These are phyloP conservation scores for Delichon dasypus DNA, from an alignment of 2,797 vertebrate genomes.

Conservation along the genomic window DNA sequence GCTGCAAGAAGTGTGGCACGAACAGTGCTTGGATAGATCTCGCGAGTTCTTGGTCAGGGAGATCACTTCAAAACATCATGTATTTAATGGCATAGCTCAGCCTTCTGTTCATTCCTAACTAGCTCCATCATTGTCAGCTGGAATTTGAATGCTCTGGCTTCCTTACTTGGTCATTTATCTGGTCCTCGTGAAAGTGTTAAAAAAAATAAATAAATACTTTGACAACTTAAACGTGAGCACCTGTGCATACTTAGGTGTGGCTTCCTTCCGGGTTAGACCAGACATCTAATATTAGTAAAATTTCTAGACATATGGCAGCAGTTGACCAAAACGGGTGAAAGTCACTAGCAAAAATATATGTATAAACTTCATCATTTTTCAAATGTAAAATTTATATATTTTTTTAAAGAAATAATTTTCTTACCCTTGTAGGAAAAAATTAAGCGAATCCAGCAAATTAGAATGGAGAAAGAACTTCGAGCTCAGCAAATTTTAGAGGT, in stretches of 20 bases:
- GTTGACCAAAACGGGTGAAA: background rate
- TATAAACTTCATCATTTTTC: background rate
- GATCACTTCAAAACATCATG: background rate
- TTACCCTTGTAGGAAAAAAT: conserved; percentile 88
- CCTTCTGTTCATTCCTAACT: background rate
- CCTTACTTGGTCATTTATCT: background rate
- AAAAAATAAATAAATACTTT: background rate
- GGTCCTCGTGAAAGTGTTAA: background rate
- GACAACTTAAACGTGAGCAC: background rate
- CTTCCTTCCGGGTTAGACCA: background rate
- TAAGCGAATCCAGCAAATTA: conserved; percentile 94
- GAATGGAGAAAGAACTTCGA: conserved; percentile 95
- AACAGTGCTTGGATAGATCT: background rate
- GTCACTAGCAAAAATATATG: background rate
- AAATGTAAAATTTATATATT: background rate
- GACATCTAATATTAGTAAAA: background rate
- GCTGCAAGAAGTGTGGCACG: background rate
- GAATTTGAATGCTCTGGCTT: background rate
- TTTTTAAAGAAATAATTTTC: background rate
- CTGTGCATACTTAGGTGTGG: background rate
- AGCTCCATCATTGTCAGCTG: background rate
- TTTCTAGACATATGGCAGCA: background rate
- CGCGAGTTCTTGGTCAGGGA: rapidly evolving
- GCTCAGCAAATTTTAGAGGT: conserved; percentile 98
- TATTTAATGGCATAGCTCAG: background rate